These are phyloP conservation scores for Macaria liturata DNA, from an alignment of 2,888 invertebrate genomes.

Conservation along the genomic window DNA sequence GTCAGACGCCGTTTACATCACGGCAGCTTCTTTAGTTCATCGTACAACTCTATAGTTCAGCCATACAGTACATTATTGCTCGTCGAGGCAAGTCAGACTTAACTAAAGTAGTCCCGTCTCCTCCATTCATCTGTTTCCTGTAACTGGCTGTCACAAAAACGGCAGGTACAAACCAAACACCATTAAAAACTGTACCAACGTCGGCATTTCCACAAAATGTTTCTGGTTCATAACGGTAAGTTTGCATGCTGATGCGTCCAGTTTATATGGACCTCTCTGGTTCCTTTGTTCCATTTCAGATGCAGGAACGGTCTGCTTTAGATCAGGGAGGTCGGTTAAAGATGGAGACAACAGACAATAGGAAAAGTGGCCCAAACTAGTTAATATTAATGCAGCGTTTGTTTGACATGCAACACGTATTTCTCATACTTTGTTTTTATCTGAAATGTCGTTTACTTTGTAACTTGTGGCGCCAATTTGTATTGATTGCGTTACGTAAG, in stretches of 20 bases:
- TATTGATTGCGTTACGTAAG: too few species aligned
- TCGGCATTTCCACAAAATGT: constrained; percentile 40
- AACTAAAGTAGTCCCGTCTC: constrained; percentile 8
- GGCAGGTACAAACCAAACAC: constrained; percentile 49
- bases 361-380: constrained; percentile 14
- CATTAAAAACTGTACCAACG: constrained; percentile 42
- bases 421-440: not conserved
- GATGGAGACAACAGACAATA: constrained; percentile 12
- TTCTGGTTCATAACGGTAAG: constrained; percentile 47
- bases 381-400: constrained; percentile 27
- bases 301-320: constrained; percentile 4
- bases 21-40: constrained; percentile 19
- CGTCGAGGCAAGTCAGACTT: too few species aligned
- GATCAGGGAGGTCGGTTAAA: constrained; percentile 14
- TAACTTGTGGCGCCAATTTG: too few species aligned
- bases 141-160: constrained; percentile 50
- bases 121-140: constrained; percentile 52
- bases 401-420: not conserved
- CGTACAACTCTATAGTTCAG: too few species aligned
- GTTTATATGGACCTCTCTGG: constrained; percentile 26
- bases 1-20: constrained; percentile 44
- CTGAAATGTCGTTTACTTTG: too few species aligned
- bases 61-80: too few species aligned
- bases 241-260: constrained; percentile 29
- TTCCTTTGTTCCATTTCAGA: constrained; percentile 24